Evolutionary conservation across 1,140 invertebrate species (phyloP), one percentile per base, ranked within the genome.

Genomic region (Drosophila suzukii): DNA sequence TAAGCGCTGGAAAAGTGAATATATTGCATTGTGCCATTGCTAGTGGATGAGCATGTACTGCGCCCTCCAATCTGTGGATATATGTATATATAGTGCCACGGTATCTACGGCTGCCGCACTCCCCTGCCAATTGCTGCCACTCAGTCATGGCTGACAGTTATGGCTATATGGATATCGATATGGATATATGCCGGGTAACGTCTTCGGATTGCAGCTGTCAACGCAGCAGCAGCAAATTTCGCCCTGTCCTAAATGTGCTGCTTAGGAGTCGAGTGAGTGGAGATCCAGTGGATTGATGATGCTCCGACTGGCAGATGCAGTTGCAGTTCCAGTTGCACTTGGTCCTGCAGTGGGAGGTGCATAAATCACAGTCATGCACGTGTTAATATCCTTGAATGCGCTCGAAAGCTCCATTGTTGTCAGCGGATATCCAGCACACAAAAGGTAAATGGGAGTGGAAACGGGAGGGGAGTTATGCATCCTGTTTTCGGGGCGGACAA

Each of bases 121-220:
- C 73, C 60, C 60, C 57, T 47, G 80, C 66, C 72, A 67, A 75
- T 67, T 58, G 73, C 67, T 68, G 75, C 68, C 77, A 81, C 78
- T 81, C 78, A 54, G 66, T 76, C 65, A 81, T 81, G 59, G 56
- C 55, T 81, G 77, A 59, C 80, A 82, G 61, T 75, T 82, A 82
- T 70, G 70, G 75, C 59, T 78, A 71, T 73, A 77, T 76, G 63
- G 65, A 85, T 85, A 63, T 67, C 57, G 66, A 57, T 73, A 66
- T 70, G 41, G 76, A 71, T 71, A 55, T 59, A 57, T 75, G 61
- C 57, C 54, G 60, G 51, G 71, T 53, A 85, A 78, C 82, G 68
- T 88, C 82, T 88, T 78, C 24, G 65, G 60, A 79, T 75, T 86
- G 78, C 71, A 88, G 79, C 82, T 86, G 82, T 86, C 82, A 83